Evolutionary conservation across 2,797 vertebrate species (phyloP), one percentile per base, ranked within the genome.

Genomic region (Tapirus indicus): DNA sequence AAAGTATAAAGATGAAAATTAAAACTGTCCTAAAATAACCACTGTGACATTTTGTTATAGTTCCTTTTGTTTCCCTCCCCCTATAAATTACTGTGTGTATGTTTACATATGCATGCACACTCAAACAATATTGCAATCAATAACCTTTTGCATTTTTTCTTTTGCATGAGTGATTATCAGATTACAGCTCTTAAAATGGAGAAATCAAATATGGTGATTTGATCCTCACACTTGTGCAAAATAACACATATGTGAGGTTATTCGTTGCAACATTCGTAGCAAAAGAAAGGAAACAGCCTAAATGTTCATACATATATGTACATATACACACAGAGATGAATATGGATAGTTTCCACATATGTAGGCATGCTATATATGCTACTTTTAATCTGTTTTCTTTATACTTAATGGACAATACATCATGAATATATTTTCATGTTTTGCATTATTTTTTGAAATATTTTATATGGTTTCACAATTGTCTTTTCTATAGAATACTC

Each of bases 1-100:
- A 47, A 88, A 89, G 11, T 86, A 71, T 64, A 92, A 75, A 86
- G n/a, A 91, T 78, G n/a, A 89, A 96, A 96, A 95, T 92, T 84
- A 91, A 92, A 93, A 84, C 69, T 82, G 44, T 41, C 38, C 29
- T 91, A 86, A 93, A 91, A 86, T 91, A 86, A 78, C 56, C 35
- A 64, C 32, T 52, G 9, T 93, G 78, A 56, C 88, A 88, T 92
- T 95, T 92, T 69, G 12, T 80, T 96, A 23, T 38, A 68, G 96
- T 92, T 90, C 11, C 7, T 88, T 85, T 86, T 79, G n/a, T 71
- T 94, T 66, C 23, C 38, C 11, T 83, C 66, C 29, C 13, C 68
- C 10, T 13, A 23, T 82, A 69, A 93, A 92, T 56, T 35, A 60
- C 58, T 58, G 20, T 41, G 16, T 74, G 32, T 25, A 11, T 35